Evolutionary conservation across 2,113 vertebrate species (phyloP), one percentile per base, ranked within the genome.

Genomic region (Octodon degus): DNA sequence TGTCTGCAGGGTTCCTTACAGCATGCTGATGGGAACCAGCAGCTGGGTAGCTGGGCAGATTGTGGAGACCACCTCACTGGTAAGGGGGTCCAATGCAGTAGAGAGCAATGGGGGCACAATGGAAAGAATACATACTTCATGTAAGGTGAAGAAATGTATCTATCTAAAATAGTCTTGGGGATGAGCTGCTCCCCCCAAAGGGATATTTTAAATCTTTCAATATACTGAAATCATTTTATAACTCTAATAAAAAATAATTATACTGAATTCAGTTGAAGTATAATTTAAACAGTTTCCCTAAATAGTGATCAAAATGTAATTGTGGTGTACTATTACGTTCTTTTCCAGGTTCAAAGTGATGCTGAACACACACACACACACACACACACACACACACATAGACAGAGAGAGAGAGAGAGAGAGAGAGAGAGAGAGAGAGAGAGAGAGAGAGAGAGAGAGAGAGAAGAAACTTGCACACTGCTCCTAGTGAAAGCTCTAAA

Each of bases 261-360:
- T 79, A 93, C 77, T 76, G 50, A 96, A 88, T 85, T 88, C 55
- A 87, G 43, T 34, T 62, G 22, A 30, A 89, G 9, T 17, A 80
- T 63, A 50, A 55, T 86, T 90, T 77, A 80, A 65, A 84, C 17
- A 81, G 40, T 77, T 47, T 67, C 47, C 7, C 30, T 40, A 81
- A 76, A 81, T 70, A 40, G 47, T 89, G 65, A 70, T 76, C 37
- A 95, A 72, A 58, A 82, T 63, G 58, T 32, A 43, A n/a, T 53
- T 17, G 55, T 67, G 25, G 5, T 85, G 25, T 74, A 34, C 8
- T 77, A 13, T 25, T 43, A 14, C 88, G 89, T 89, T 84, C 62
- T 86, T 79, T 77, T 82, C 47, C 13, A 67, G 27, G 37, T 24
- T 19, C 60, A 37, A 90, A n/a, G 37, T 9, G 10, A 87, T 95